Conservation (phyloP, 2,797 vertebrate species). For the Epinephelus coioides region DNA sequence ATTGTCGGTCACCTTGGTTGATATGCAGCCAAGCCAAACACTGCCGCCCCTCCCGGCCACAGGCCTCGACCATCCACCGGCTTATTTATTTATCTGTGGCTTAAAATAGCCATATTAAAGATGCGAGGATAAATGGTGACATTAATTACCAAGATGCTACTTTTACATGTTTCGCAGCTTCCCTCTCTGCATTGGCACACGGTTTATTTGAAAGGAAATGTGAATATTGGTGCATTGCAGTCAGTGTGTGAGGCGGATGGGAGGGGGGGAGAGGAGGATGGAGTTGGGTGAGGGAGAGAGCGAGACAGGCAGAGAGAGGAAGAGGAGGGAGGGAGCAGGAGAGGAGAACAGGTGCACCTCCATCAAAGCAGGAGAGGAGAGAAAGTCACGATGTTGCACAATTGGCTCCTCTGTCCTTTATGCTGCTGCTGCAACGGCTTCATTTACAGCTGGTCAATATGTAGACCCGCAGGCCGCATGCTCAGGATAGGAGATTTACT, state of each 20-base stretch:
- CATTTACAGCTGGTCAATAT: conserved; percentile 35
- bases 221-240: conserved; percentile 87
- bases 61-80: conserved; percentile 60
- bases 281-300: conserved; percentile 25
- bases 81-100: not conserved
- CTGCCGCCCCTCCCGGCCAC: conserved; percentile 24
- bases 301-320: conserved; percentile 4
- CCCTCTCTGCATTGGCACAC: not conserved
- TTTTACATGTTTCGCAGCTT: not conserved
- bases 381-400: conserved; percentile 63
- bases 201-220: conserved; percentile 19
- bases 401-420: conserved; percentile 36
- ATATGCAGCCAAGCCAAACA: conserved; percentile 38
- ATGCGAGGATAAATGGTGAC: accelerated
- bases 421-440: conserved; percentile 22
- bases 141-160: not conserved
- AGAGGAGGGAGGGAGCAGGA: not conserved
- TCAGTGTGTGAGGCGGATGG: conserved; percentile 64
- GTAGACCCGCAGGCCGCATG: not conserved
- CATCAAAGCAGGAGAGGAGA: conserved; percentile 39
- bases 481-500: not conserved
- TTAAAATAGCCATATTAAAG: not conserved
- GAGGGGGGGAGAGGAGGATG: conserved; percentile 33
- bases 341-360: conserved; percentile 67
- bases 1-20: conserved; percentile 71